These are phyloP conservation scores for Gopherus flavomarginatus DNA, from an alignment of 2,113 vertebrate genomes.

Conservation along the genomic window DNA sequence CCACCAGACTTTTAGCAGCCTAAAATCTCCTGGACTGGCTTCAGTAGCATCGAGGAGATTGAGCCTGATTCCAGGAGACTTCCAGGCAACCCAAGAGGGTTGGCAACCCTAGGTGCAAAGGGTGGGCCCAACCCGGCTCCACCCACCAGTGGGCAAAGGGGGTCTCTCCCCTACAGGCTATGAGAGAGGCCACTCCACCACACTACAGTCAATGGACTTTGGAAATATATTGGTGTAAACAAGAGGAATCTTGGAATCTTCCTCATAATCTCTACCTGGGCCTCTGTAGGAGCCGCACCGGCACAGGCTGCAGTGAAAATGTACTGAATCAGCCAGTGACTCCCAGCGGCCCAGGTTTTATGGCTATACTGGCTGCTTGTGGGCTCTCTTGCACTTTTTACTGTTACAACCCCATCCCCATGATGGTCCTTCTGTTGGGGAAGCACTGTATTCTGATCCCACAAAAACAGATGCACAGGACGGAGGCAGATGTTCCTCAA, in stretches of 20 bases:
- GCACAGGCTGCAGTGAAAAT: neutral
- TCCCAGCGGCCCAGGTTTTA: slow-evolving; percentile 14
- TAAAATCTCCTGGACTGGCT: no score
- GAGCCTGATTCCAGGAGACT: no score
- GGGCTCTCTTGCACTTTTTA: slow-evolving; percentile 18
- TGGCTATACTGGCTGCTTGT: neutral
- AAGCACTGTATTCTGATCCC: slow-evolving; percentile 9
- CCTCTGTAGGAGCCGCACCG: neutral
- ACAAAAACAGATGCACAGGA: neutral
- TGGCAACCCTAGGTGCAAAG: no score
- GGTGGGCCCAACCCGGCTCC: no score
- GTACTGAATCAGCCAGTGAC: slow-evolving; percentile 39
- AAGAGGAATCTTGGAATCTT: neutral
- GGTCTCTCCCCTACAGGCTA: no score
- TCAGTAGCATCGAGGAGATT: no score
- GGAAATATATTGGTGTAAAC: neutral
- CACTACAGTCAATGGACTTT: rapidly evolving
- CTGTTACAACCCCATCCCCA: neutral
- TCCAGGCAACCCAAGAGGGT: no score
- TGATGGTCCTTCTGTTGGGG: neutral
- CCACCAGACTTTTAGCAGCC: no score
- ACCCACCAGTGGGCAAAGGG: no score
- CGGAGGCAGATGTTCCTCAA: slow-evolving; percentile 16
- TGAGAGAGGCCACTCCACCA: no score
- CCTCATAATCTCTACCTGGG: neutral